Percentiles rank a stretch among this genome's conserved stretches.
phyloP scores from a whole-genome alignment of 2,888 invertebrate genomes.

The Polia nebulosa region DNA sequence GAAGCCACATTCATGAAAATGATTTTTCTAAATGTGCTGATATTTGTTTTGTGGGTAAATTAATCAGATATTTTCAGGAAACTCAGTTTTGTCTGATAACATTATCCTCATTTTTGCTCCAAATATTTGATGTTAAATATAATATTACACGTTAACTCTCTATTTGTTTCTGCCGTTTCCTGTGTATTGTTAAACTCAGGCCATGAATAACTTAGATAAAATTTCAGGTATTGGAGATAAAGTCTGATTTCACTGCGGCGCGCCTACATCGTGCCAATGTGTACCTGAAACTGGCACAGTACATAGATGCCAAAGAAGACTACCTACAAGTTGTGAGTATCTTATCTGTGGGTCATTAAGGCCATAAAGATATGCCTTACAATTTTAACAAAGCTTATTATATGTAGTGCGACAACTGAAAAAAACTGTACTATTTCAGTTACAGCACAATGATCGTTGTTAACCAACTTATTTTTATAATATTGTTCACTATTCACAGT shows the following conservation, averaged over 20 bases:
- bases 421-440: neutral
- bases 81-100: neutral
- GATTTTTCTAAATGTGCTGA: neutral
- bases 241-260: conserved; percentile 98
- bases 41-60: neutral
- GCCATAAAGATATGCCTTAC: neutral
- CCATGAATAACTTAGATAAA: neutral
- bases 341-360: conserved; percentile 31
- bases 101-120: neutral
- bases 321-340: conserved; percentile 96
- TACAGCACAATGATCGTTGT: no score
- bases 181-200: neutral
- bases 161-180: neutral
- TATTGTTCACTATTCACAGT: neutral
- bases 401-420: neutral
- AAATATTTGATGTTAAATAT: neutral
- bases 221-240: conserved; percentile 95
- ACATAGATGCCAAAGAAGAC: conserved; percentile 95
- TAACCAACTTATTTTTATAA: no score
- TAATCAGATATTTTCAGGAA: neutral
- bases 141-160: neutral
- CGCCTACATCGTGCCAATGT: conserved; percentile 96
- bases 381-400: neutral
- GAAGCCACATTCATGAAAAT: neutral
- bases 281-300: conserved; percentile 96